phyloP scores from a whole-genome alignment of 2,797 vertebrate genomes.

The Leptodactylus fallax region DNA sequence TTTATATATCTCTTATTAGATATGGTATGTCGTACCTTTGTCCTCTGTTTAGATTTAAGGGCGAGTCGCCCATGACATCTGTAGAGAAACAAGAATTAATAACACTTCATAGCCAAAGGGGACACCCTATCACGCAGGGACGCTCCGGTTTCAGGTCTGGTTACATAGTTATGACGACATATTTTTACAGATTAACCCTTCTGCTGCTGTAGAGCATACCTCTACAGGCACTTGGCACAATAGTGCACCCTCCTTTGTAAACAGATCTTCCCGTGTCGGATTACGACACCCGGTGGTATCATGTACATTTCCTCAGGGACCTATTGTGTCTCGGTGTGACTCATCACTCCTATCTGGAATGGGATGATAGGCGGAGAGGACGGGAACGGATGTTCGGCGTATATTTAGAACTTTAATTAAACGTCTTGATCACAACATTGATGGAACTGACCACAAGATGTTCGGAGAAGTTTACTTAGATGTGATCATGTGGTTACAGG shows the following conservation, averaged over 20 bases:
- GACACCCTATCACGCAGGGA: background rate
- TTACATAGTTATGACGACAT: conserved; percentile 27
- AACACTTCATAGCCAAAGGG: conserved; percentile 12
- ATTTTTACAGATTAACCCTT: background rate
- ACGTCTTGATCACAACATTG: background rate
- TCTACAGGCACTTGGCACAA: background rate
- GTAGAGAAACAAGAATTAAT: background rate
- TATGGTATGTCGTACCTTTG: background rate
- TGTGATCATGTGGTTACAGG: background rate
- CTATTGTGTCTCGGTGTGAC: conserved; percentile 7
- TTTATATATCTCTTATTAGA: background rate
- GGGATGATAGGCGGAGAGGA: background rate
- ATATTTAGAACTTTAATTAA: background rate
- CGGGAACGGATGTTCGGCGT: background rate
- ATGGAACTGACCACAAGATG: background rate
- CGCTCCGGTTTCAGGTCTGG: conserved; percentile 30
- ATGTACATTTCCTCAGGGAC: background rate
- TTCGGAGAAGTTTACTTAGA: background rate
- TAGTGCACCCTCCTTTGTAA: conserved; percentile 11
- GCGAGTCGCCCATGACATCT: conserved; percentile 21
- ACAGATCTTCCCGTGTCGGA: conserved; percentile 22
- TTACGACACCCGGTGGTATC: conserved; percentile 8
- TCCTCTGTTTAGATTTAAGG: background rate
- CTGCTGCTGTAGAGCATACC: background rate
- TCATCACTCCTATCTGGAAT: conserved; percentile 9